Base-by-base conservation (phyloP, 1,140 invertebrate species). In the Globodera rostochiensis region DNA sequence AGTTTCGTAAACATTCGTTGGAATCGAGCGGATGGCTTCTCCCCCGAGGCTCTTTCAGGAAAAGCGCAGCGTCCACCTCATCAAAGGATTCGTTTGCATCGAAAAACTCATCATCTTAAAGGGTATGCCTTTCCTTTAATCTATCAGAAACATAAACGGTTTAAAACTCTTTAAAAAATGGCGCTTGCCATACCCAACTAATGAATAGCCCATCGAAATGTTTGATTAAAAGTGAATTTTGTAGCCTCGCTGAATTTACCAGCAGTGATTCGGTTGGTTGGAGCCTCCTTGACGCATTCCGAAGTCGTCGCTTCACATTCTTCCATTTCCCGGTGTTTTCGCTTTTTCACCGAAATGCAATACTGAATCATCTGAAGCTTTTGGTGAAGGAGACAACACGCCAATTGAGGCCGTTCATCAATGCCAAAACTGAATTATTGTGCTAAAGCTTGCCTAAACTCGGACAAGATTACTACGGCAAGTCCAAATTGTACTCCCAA, bases 351-450 rank as follows among this genome's bases (percentile, higher is more conserved):
- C 78, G 94, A 93, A 83, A 98, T 96, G 90, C 97, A 99, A 89
- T 95, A 96, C 90, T 98, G 98, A 9, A 99, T 91, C 93, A 98
- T 95, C 92, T 98, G 93, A 64, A 98, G 91, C 89, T 98, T 98
- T 91, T 98, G 96, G 91, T 98, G 94, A 0, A 98, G 91, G n/a
- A 98, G 91, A 90, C 95, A 96, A 8, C 94, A 94, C 76, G 94
- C 93, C 53, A 94, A 93, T 90, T 97, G 94, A 4, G 89, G 88
- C 45, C 74, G 46, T 45, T 87, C 85, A 46, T 86, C 78, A 9
- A 25, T 19, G 11, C 49, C 74, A 53, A 85, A 77, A n/a, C 84
- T 85, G 67, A 81, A 82, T 15, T 36, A 69, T n/a, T 15, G 57
- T 3, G 3, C 21, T 77, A 36, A 15, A 13, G 46, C n/a, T 36